Base-by-base conservation (phyloP, 1,140 invertebrate species). In the Eurosta solidaginis region DNA sequence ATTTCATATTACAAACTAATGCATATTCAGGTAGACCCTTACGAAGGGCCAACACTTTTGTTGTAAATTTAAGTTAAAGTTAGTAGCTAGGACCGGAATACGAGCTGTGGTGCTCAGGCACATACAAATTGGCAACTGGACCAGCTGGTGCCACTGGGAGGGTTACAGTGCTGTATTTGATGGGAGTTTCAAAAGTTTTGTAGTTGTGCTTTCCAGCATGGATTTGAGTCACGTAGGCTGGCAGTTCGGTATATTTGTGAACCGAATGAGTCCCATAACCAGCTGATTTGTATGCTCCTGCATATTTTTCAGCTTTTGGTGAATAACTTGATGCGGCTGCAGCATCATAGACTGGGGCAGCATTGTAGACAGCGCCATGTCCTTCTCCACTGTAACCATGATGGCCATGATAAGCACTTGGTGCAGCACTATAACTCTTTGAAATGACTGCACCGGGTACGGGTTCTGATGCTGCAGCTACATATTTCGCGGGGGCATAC, bases 361-460 rank as follows among this genome's bases (percentile, higher is more conserved):
- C 10, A 40, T 27, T 42, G 25, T 12, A 5, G 12, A 49, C 4
- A n/a, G 20, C 76, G 5, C 44, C 81, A 77, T 77, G 82, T 59
- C 76, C 80, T 2, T 77, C 81, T 36, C 73, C 81, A 40, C 74
- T 78, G 68, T 74, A 59, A 52, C 79, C 77, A 54, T 77, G 54
- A 49, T 78, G 78, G 76, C 68, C 78, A 29, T 78, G 78, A 47
- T 81, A 68, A 73, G 49, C 73, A n/a, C 79, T 79, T 33, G 59
- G 59, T 0, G 59, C 59, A 40, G 29, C 59, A 42, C 59, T 68
- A n/a, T 68, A 68, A 1, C 33, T 40, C 3, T 29, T 20, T 36
- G 59, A 68, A 20, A 40, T 68, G 1, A 68, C 59, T 20, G 33
- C 14, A 40, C 59, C 59, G 17, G 33, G 17, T 10, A 6, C 20